Base-by-base conservation (phyloP, 2,888 invertebrate species). In the Sthenelais limicola region DNA sequence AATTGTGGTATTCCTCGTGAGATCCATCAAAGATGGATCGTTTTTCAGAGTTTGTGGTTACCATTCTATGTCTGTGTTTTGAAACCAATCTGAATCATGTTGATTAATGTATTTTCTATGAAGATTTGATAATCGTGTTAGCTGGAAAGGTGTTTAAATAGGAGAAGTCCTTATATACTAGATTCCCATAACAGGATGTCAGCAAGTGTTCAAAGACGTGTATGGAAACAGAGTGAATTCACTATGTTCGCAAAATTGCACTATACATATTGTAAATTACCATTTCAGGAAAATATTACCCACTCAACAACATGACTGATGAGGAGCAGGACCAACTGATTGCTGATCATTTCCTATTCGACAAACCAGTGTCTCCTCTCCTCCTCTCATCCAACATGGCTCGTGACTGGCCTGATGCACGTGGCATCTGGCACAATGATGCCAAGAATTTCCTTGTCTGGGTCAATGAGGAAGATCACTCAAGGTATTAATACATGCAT, bases 391-490 rank as follows among this genome's bases (percentile, higher is more conserved):
- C 73, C 35, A 71, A 68, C 35, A 73, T 75, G 73, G 73, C 73
- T 3, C 67, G 75, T n/a, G 71, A 75, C 79, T 97, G 96, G 96
- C 95, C 96, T 0, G 94, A 94, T 79, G 78, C 76, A n/a, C 58
- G 73, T 1, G 74, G 74, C 28, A 73, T 76, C 62, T 68, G 76
- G 76, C 90, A 96, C 0, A 94, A 92, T 83, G 91, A 92, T 30
- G 92, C 92, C 73, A 92, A 92, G 82, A 93, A 93, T 79, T 89
- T 95, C 80, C 94, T 95, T 0, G 91, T 94, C 38, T 97, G 97
- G 96, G 91, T 96, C 18, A 97, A 96, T 85, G 94, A 96, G 9
- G 93, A 95, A 82, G 97, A 97, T 83, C 97, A 97, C 86, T 85
- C 97, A 78, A 4, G 74, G 67, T 71, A n/a, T n/a, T n/a, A n/a